A percentile compares a stretch with the other conserved stretches of the same genome.
Evolutionary conservation across 2,113 vertebrate species (phyloP).

Genomic region (Corvus moneduloides): DNA sequence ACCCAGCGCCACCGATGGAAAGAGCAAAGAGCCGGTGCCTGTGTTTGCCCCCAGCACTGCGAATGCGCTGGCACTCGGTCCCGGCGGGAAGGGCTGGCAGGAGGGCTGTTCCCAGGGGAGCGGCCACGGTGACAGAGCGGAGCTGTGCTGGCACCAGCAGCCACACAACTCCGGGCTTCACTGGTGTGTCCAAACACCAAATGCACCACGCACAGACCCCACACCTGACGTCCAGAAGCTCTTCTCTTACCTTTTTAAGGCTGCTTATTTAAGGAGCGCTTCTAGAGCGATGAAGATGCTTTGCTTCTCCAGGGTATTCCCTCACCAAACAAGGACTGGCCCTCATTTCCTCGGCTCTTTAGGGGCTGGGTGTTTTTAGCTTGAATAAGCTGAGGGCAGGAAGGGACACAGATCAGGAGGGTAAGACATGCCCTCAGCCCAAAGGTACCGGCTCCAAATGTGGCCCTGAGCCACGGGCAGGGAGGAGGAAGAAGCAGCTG

Average conservation of each 20-base stretch:
- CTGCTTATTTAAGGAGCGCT: not conserved
- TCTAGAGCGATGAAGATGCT: accelerated
- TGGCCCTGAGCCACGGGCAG: accelerated
- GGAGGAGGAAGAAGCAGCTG: not conserved
- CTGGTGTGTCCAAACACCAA: not conserved
- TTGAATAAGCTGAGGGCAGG: not conserved
- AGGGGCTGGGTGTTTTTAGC: not conserved
- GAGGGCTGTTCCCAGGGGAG: not conserved
- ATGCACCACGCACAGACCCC: accelerated
- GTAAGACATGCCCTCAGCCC: not conserved
- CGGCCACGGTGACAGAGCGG: accelerated
- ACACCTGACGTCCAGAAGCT: accelerated
- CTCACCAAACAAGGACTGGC: accelerated
- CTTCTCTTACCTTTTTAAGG: not conserved
- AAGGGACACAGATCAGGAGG: not conserved
- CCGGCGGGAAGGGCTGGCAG: accelerated
- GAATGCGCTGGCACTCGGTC: not conserved
- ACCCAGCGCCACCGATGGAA: not conserved
- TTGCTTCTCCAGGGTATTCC: not conserved
- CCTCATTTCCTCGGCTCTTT: not conserved
- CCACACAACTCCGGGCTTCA: accelerated
- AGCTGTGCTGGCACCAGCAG: not conserved
- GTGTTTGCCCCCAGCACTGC: not conserved
- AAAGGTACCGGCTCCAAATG: accelerated
- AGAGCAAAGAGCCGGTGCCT: not conserved